phyloP scores from a whole-genome alignment of 2,113 vertebrate species.

The Ammodytes marinus region DNA sequence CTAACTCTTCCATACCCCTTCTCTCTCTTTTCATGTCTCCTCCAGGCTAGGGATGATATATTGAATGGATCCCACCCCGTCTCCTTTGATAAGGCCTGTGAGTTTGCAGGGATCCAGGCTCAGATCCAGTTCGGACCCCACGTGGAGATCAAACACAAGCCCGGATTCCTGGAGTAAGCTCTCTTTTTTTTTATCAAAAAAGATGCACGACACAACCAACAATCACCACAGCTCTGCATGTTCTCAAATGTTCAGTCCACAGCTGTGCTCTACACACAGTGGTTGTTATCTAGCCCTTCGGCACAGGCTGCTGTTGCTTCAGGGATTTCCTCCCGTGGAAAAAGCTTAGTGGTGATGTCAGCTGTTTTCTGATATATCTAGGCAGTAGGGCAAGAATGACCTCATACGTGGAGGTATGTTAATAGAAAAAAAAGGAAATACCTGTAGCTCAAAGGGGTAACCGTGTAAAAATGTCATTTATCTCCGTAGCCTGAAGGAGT shows the following conservation, averaged over 20 bases:
- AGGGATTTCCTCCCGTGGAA: conserved; percentile 67
- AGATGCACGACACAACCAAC: conserved; percentile 22
- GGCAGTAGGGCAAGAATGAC: conserved; percentile 68
- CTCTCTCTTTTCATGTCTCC: conserved; percentile 59
- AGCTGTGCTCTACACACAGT: conserved; percentile 31
- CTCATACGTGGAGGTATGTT: conserved; percentile 75
- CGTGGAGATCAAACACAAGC: conserved; percentile 98
- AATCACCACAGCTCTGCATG: background rate
- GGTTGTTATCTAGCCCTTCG: conserved; percentile 49
- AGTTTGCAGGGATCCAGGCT: conserved; percentile 97
- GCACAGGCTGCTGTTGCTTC: conserved; percentile 51
- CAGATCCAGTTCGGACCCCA: conserved; percentile 99
- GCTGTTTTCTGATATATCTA: conserved; percentile 73
- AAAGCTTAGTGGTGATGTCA: conserved; percentile 70
- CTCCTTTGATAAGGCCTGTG: conserved; percentile 98
- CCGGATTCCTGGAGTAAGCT: conserved; percentile 97
- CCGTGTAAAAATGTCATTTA: conserved; percentile 69
- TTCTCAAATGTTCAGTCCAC: conserved; percentile 26
- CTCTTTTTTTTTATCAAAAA: conserved; percentile 2
- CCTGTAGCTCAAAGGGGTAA: conserved; percentile 62
- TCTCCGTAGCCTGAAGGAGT: conserved; percentile 86
- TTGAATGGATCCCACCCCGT: conserved; percentile 98
- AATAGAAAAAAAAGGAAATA: conserved; percentile 65
- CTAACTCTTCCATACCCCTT: conserved; percentile 6
- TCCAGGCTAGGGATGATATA: conserved; percentile 97